These are phyloP conservation scores for Hirudo medicinalis DNA, from an alignment of 1,140 invertebrate genomes.

Conservation along the genomic window DNA sequence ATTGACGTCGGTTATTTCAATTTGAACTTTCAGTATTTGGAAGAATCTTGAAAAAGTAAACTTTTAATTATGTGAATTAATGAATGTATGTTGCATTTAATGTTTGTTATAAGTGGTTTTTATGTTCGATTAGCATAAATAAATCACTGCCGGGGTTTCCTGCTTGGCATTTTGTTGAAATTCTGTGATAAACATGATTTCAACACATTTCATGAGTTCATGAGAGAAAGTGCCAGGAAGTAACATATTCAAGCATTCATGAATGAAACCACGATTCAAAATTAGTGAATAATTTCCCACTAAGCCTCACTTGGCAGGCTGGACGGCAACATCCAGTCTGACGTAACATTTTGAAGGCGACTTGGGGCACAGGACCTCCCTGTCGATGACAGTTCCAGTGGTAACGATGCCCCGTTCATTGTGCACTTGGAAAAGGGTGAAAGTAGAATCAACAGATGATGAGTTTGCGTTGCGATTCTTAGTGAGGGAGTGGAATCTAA, in stretches of 20 bases:
- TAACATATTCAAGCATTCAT: too few relatives aligned
- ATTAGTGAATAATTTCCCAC: background rate
- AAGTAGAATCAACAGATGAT: background rate
- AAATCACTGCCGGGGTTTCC: too few relatives aligned
- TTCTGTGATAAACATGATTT: background rate
- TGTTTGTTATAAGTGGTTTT: background rate
- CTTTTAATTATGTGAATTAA: too few relatives aligned
- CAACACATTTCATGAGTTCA: background rate
- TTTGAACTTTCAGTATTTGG: slow-evolving; percentile 22
- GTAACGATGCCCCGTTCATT: slow-evolving; percentile 7
- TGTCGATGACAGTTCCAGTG: slow-evolving; percentile 16
- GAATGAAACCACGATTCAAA: background rate
- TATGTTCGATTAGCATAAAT: too few relatives aligned
- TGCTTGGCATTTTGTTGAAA: background rate
- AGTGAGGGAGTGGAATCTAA: slow-evolving; percentile 19
- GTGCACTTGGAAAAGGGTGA: slow-evolving; percentile 15
- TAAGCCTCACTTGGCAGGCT: slow-evolving; percentile 12
- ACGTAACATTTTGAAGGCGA: slow-evolving; percentile 7
- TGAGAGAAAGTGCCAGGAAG: too few relatives aligned
- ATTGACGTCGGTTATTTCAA: slow-evolving; percentile 46
- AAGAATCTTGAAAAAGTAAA: slow-evolving; percentile 14
- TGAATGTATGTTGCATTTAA: background rate
- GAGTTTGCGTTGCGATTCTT: too few relatives aligned
- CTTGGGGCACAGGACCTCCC: slow-evolving; percentile 17
- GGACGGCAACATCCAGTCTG: slow-evolving; percentile 19